These are phyloP conservation scores for Dasysyrphus albostriatus DNA, from an alignment of 2,888 invertebrate species.

Conservation along the genomic window DNA sequence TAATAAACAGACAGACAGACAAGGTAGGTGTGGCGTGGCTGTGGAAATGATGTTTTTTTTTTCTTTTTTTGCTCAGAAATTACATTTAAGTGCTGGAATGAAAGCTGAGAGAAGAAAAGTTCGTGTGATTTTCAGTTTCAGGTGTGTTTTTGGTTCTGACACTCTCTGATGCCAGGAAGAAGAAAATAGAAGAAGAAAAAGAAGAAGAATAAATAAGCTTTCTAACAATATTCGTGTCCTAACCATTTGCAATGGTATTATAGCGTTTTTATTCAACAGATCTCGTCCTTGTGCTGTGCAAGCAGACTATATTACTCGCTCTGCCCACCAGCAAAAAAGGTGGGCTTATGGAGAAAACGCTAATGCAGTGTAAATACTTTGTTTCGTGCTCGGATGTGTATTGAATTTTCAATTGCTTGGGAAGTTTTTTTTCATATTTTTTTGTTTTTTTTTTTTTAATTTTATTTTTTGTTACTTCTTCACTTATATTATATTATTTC, in stretches of 20 bases:
- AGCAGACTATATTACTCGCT: neutral
- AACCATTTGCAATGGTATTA: conserved; percentile 48
- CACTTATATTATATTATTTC: neutral
- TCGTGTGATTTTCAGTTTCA: conserved; percentile 64
- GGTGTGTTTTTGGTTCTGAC: conserved; percentile 53
- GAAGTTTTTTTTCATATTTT: neutral
- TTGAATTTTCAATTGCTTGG: conserved; percentile 45
- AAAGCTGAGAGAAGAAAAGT: conserved; percentile 26
- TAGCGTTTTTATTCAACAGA: conserved; percentile 32
- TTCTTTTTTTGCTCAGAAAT: conserved; percentile 29
- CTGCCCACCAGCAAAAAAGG: neutral
- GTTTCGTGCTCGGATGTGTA: conserved; percentile 42
- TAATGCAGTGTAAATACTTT: conserved; percentile 59
- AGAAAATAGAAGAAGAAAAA: too few species aligned
- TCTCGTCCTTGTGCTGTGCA: neutral
- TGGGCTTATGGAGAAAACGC: conserved; percentile 7
- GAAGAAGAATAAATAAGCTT: conserved; percentile 22
- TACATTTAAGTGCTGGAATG: conserved; percentile 57
- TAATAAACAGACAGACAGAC: conserved; percentile 54
- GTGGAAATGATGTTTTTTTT: conserved; percentile 56
- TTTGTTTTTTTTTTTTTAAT: neutral
- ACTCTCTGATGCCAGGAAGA: neutral
- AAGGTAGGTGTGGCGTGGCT: conserved; percentile 13
- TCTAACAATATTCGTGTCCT: conserved; percentile 57
- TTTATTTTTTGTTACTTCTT: neutral